Conservation (phyloP, 2,113 vertebrate genomes). For the Lanius ludovicianus region DNA sequence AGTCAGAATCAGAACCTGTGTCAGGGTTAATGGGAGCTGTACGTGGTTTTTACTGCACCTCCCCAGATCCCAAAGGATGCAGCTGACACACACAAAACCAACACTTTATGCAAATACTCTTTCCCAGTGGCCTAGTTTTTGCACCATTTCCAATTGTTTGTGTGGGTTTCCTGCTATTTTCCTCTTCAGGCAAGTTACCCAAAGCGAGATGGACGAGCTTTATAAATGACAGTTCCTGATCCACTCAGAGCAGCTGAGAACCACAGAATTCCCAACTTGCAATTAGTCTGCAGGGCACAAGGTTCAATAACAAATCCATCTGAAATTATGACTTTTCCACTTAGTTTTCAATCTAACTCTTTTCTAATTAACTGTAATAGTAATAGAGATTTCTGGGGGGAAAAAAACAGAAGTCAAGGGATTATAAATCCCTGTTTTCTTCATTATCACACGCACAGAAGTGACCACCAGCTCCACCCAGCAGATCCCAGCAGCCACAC, state of each 20-base stretch:
- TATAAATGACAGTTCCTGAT: not conserved
- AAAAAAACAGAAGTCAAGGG: not conserved
- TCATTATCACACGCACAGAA: not conserved
- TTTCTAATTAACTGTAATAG: not conserved
- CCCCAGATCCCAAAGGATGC: not conserved
- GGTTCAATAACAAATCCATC: not conserved
- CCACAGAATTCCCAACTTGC: not conserved
- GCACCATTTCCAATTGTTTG: not conserved
- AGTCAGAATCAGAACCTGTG: not conserved
- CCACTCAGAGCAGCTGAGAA: not conserved
- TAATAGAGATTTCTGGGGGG: not conserved
- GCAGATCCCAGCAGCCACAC: not conserved
- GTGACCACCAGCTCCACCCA: not conserved
- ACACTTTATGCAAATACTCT: not conserved
- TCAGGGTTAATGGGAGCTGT: not conserved
- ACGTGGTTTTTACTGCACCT: not conserved
- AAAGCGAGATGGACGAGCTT: not conserved
- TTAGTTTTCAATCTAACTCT: not conserved
- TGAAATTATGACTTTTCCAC: not conserved
- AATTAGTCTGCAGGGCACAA: not conserved
- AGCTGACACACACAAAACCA: not conserved
- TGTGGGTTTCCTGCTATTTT: not conserved
- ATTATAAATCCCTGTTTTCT: not conserved
- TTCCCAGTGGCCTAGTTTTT: not conserved
- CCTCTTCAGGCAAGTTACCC: not conserved